These are phyloP conservation scores for Drosophila navojoa DNA, from an alignment of 1,140 invertebrate genomes.

Conservation along the genomic window DNA sequence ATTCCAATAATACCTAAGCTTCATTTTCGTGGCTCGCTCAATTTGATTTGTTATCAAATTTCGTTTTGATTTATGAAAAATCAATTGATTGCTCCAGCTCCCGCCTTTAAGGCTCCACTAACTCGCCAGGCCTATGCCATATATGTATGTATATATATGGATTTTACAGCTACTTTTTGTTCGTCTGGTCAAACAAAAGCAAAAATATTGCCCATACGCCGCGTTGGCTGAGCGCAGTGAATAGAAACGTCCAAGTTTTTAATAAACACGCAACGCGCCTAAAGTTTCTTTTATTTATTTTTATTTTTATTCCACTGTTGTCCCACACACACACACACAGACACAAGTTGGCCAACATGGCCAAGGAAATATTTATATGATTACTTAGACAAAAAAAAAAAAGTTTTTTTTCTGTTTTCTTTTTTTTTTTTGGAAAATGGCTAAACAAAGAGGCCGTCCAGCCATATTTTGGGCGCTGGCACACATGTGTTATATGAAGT, in stretches of 20 bases:
- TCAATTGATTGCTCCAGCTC: too few relatives aligned
- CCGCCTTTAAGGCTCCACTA: too few relatives aligned
- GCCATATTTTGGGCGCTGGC: slow-evolving; percentile 33
- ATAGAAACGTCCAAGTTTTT: slow-evolving; percentile 70
- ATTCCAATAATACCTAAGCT: too few relatives aligned
- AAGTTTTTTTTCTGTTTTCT: slow-evolving; percentile 2
- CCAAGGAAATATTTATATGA: slow-evolving; percentile 76
- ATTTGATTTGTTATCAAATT: not conserved
- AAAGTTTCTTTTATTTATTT: slow-evolving; percentile 51
- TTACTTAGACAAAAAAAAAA: slow-evolving; percentile 60
- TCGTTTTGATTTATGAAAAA: not conserved
- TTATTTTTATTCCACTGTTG: slow-evolving; percentile 34
- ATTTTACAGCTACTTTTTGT: slow-evolving; percentile 39
- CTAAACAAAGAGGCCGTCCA: slow-evolving; percentile 34
- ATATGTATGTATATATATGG: slow-evolving; percentile 25
- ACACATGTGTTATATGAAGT: slow-evolving; percentile 23
- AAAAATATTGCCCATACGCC: slow-evolving; percentile 47
- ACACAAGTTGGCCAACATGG: slow-evolving; percentile 40
- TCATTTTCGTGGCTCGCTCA: too few relatives aligned
- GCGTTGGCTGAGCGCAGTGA: slow-evolving; percentile 15
- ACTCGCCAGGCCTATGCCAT: too few relatives aligned
- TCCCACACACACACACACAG: slow-evolving; percentile 23
- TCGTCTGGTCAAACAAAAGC: slow-evolving; percentile 27
- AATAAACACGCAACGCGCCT: slow-evolving; percentile 72
- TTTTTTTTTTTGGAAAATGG: slow-evolving; percentile 46